phyloP scores from a whole-genome alignment of 2,888 invertebrate genomes.

The Luffia ferchaultella region DNA sequence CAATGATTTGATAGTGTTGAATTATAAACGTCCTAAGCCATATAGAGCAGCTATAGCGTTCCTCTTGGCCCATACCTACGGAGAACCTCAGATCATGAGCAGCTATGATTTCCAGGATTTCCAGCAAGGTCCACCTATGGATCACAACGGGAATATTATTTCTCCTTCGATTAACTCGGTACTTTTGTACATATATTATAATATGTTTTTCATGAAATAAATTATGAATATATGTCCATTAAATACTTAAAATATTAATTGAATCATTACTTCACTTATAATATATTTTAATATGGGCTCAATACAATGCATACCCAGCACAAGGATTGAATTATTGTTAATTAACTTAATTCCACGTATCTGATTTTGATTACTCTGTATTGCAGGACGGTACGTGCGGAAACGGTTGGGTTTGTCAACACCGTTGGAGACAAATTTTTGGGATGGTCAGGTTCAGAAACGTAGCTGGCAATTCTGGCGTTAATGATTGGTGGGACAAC shows the following conservation, averaged over 20 bases:
- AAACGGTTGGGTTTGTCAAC: slow-evolving; percentile 80
- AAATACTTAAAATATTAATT: too few species aligned
- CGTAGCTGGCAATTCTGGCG: slow-evolving; percentile 57
- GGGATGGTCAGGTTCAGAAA: slow-evolving; percentile 79
- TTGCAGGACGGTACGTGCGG: slow-evolving; percentile 63
- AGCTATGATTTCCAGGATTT: slow-evolving; percentile 75
- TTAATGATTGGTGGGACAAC: slow-evolving; percentile 78
- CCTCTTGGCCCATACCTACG: slow-evolving; percentile 84
- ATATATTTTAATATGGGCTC: too few species aligned
- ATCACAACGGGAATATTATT: slow-evolving; percentile 64
- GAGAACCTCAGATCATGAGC: slow-evolving; percentile 84
- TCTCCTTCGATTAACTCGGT: slow-evolving; percentile 70
- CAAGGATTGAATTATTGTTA: too few species aligned
- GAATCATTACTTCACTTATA: too few species aligned
- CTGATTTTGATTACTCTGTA: too few species aligned
- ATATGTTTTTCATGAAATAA: too few species aligned
- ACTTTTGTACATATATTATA: slow-evolving; percentile 25
- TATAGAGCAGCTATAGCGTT: slow-evolving; percentile 83
- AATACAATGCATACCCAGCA: too few species aligned
- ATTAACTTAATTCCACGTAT: too few species aligned
- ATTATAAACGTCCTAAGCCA: slow-evolving; percentile 69
- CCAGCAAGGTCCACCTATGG: slow-evolving; percentile 74
- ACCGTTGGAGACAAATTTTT: slow-evolving; percentile 78
- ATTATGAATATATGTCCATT: too few species aligned
- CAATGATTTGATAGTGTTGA: slow-evolving; percentile 63